phyloP scores from a whole-genome alignment of 1,140 invertebrate species.

The Trypoxylus dichotomus region DNA sequence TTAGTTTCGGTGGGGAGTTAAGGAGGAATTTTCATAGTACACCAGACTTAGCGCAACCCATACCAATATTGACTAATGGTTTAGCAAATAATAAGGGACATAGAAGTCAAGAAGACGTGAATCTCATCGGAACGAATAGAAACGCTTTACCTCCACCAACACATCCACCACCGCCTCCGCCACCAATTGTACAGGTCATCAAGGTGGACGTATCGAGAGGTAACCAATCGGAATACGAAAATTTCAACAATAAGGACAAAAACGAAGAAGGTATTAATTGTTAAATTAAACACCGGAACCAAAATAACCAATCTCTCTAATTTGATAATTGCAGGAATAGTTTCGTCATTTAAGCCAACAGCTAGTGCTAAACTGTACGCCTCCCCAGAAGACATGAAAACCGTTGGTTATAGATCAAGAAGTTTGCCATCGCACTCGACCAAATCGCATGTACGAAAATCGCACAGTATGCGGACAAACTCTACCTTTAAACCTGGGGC shows the following conservation, averaged over 20 bases:
- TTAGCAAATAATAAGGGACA: slow-evolving; percentile 56
- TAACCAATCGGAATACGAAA: slow-evolving; percentile 48
- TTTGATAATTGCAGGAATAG: slow-evolving; percentile 55
- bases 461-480: slow-evolving; percentile 62
- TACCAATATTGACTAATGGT: slow-evolving; percentile 15
- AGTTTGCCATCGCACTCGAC: slow-evolving; percentile 60
- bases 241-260: slow-evolving; percentile 44
- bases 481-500: slow-evolving; percentile 50
- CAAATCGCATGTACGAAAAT: slow-evolving; percentile 63
- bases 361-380: slow-evolving; percentile 86
- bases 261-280: slow-evolving; percentile 41
- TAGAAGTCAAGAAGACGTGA: slow-evolving; percentile 76
- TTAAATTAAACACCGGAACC: not conserved
- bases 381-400: slow-evolving; percentile 80
- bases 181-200: slow-evolving; percentile 72
- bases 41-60: slow-evolving; percentile 70
- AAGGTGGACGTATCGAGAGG: slow-evolving; percentile 66
- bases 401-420: slow-evolving; percentile 74
- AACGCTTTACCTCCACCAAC: slow-evolving; percentile 65
- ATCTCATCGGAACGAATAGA: slow-evolving; percentile 54
- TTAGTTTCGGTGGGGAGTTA: slow-evolving; percentile 61
- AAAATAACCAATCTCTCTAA: not conserved
- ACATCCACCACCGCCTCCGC: slow-evolving; percentile 70
- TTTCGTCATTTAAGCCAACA: slow-evolving; percentile 83
- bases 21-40: slow-evolving; percentile 88